phyloP scores from a whole-genome alignment of 2,113 vertebrate species.

The Anser brachyrhynchus region DNA sequence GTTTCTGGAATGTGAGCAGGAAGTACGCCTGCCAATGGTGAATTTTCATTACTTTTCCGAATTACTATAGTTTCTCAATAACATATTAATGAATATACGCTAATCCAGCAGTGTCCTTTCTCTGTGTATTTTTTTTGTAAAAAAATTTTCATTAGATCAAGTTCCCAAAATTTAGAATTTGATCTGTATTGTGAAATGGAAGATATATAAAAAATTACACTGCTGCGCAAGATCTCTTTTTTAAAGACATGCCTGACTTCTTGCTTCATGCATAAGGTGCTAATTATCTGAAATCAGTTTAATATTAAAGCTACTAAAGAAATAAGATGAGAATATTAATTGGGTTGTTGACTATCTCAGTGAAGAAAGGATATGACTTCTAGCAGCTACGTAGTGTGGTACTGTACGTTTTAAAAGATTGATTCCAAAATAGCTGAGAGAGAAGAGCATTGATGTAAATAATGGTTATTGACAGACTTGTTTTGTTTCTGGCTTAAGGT shows the following conservation, averaged over 20 bases:
- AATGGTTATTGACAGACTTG: background rate
- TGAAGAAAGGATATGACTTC: background rate
- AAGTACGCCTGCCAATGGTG: background rate
- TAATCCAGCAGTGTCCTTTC: background rate
- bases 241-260: background rate
- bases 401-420: background rate
- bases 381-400: background rate
- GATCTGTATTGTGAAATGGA: background rate
- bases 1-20: background rate
- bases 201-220: background rate
- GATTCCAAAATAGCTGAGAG: background rate
- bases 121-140: background rate
- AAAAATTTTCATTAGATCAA: background rate
- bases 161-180: background rate
- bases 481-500: background rate
- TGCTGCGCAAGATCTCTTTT: background rate
- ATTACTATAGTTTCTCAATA: background rate
- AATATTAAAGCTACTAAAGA: background rate
- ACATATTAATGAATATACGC: background rate
- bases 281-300: background rate
- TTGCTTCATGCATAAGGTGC: background rate
- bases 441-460: background rate
- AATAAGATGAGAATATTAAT: background rate
- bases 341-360: background rate
- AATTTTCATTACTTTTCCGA: background rate